phyloP scores from a whole-genome alignment of 2,797 vertebrate species.

The Muscicapa striata region DNA sequence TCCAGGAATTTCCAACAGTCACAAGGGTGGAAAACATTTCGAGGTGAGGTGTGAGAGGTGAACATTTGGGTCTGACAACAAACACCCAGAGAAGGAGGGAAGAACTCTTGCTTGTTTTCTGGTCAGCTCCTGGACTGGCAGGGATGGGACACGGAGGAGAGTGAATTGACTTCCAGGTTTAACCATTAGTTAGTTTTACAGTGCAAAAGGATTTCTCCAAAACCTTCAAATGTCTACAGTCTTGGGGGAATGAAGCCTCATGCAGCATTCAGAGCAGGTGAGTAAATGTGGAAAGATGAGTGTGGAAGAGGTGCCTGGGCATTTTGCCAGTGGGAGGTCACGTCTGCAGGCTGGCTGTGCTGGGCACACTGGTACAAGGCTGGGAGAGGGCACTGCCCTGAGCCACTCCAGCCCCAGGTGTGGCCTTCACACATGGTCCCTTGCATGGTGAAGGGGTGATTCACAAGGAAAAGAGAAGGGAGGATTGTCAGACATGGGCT shows the following conservation, averaged over 20 bases:
- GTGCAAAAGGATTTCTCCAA: neutral
- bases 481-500: neutral
- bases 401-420: neutral
- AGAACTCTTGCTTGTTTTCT: neutral
- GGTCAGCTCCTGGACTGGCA: neutral
- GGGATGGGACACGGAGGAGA: fast-evolving
- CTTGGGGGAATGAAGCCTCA: neutral
- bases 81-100: neutral
- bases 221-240: neutral
- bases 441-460: neutral
- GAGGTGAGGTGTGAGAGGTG: conserved; percentile 10
- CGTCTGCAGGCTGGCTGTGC: neutral
- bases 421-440: fast-evolving
- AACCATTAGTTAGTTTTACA: neutral
- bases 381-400: neutral
- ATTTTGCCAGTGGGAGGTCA: neutral
- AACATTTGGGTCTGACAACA: neutral
- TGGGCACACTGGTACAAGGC: neutral
- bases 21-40: neutral
- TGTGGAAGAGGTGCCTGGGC: neutral
- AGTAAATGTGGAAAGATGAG: neutral
- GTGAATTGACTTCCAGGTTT: neutral
- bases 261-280: neutral
- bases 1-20: neutral
- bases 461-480: neutral